phyloP scores from a whole-genome alignment of 1,140 invertebrate genomes.

The Aphelenchoides avenae region DNA sequence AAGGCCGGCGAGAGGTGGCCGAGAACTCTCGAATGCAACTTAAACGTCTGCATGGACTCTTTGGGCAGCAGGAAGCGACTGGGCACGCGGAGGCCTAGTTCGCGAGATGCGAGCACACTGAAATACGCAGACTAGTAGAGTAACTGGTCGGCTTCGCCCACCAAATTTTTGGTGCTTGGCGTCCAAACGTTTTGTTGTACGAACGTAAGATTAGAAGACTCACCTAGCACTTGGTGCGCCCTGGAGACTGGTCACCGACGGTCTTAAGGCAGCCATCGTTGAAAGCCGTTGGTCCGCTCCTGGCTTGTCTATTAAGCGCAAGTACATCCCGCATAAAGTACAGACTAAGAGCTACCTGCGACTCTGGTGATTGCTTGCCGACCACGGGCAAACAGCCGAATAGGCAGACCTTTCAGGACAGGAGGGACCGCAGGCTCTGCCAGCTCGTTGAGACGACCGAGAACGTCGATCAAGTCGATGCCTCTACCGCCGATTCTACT shows the following conservation, averaged over 20 bases:
- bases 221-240: neutral
- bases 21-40: conserved; percentile 75
- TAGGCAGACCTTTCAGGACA: conserved; percentile 16
- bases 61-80: conserved; percentile 68
- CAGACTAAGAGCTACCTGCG: conserved; percentile 15
- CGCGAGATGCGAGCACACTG: conserved; percentile 67
- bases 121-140: conserved; percentile 8
- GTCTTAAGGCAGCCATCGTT: conserved; percentile 2
- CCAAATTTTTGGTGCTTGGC: too few relatives aligned
- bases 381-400: conserved; percentile 36
- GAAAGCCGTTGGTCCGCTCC: conserved; percentile 1
- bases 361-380: conserved; percentile 23
- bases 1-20: conserved; percentile 93
- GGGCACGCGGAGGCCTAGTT: conserved; percentile 66
- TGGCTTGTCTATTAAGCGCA: conserved; percentile 18
- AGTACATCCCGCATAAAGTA: conserved; percentile 17
- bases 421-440: conserved; percentile 16
- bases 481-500: too few relatives aligned
- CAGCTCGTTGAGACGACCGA: conserved; percentile 23
- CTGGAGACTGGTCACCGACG: conserved; percentile 13
- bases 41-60: conserved; percentile 67
- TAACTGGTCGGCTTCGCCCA: neutral
- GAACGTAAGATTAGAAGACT: conserved; percentile 41
- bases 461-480: too few relatives aligned
- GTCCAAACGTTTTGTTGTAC: conserved; percentile 69